These are phyloP conservation scores for Fistularia tabacaria DNA, from an alignment of 2,797 vertebrate genomes.

Conservation along the genomic window DNA sequence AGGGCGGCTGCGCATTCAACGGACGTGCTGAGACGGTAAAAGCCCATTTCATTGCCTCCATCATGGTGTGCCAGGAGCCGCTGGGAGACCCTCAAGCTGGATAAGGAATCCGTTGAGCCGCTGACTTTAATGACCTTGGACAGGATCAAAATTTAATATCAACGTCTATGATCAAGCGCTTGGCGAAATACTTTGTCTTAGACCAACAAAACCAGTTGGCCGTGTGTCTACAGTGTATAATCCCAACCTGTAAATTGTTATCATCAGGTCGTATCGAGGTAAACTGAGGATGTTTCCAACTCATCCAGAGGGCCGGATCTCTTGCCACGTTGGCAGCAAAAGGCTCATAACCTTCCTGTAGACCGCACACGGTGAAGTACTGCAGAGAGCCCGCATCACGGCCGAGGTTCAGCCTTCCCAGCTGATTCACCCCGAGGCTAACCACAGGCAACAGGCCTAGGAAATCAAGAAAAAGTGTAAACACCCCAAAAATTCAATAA, in stretches of 20 bases:
- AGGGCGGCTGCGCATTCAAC: constrained; percentile 85
- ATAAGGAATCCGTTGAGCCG: constrained; percentile 79
- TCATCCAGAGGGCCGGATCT: constrained; percentile 89
- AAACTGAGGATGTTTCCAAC: constrained; percentile 88
- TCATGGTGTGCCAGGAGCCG: constrained; percentile 79
- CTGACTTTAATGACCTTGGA: constrained; percentile 82
- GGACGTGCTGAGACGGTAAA: constrained; percentile 92
- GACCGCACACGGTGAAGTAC: constrained; percentile 87
- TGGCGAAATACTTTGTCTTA: background rate
- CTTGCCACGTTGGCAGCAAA: constrained; percentile 90
- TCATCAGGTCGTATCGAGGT: constrained; percentile 80
- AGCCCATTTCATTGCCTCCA: constrained; percentile 80
- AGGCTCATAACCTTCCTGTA: constrained; percentile 91
- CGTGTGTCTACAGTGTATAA: background rate
- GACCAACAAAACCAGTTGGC: background rate
- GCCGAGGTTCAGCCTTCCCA: constrained; percentile 89
- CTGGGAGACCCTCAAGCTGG: constrained; percentile 87
- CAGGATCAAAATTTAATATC: constrained; percentile 35
- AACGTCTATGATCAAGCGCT: background rate
- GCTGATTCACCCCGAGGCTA: constrained; percentile 85
- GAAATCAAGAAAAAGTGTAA: constrained; percentile 4
- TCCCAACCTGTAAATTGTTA: constrained; percentile 81
- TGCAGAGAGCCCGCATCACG: constrained; percentile 82
- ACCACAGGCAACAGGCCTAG: constrained; percentile 89
- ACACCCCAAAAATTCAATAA: background rate